A percentile compares a stretch with the other conserved stretches of the same genome.
These are phyloP conservation scores for Austrofundulus limnaeus DNA, from an alignment of 2,113 vertebrate genomes.

Conservation along the genomic window DNA sequence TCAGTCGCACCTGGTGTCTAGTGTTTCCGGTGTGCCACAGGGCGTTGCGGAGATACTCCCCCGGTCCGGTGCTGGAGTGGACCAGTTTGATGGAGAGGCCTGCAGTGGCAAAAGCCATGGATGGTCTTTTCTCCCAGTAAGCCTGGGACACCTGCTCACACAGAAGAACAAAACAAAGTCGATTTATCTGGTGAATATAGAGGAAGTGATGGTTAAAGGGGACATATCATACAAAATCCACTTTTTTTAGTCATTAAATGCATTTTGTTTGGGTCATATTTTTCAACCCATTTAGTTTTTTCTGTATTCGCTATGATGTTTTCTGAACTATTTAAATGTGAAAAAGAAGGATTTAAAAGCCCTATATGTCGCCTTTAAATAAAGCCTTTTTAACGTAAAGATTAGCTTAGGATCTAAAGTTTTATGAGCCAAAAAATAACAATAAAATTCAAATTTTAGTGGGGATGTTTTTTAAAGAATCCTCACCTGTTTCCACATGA, in stretches of 20 bases:
- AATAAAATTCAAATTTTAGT: neutral
- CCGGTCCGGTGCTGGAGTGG: slow-evolving; percentile 92
- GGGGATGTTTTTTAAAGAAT: neutral
- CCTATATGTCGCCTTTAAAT: too few relatives aligned
- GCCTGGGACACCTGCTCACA: slow-evolving; percentile 94
- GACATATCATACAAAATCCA: too few relatives aligned
- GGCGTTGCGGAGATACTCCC: slow-evolving; percentile 91
- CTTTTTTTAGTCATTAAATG: too few relatives aligned
- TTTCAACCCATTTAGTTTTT: too few relatives aligned
- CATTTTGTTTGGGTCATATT: too few relatives aligned
- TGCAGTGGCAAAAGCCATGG: slow-evolving; percentile 90
- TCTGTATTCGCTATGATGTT: too few relatives aligned
- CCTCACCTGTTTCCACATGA: slow-evolving; percentile 97
- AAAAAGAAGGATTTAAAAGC: too few relatives aligned
- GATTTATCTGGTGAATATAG: neutral
- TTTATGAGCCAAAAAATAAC: too few relatives aligned
- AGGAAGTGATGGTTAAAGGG: too few relatives aligned
- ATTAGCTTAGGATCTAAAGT: too few relatives aligned
- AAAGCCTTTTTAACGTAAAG: too few relatives aligned
- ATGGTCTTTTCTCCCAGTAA: slow-evolving; percentile 95
- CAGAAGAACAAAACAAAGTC: slow-evolving; percentile 40
- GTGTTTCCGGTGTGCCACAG: slow-evolving; percentile 98
- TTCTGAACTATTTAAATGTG: too few relatives aligned
- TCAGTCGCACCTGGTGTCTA: slow-evolving; percentile 84
- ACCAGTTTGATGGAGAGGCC: slow-evolving; percentile 96